Evolutionary conservation across 2,113 vertebrate species (phyloP), one percentile per base, ranked within the genome.

Genomic region (Cynoglossus semilaevis): DNA sequence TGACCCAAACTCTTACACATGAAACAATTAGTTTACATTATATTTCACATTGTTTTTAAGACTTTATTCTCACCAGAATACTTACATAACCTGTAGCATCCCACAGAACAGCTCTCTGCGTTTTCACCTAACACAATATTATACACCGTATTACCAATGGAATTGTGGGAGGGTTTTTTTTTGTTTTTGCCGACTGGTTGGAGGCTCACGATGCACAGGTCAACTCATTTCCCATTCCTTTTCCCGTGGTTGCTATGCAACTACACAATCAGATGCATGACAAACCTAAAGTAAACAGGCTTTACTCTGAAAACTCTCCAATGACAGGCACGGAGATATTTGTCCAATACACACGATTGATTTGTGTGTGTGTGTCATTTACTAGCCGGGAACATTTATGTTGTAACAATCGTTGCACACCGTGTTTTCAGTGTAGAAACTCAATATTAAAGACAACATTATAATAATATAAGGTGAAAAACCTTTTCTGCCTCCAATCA

Each of bases 201-300:
- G 42, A 64, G 70, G 38, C 70, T 70, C 53, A 46, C 16, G 22
- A 52, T 49, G 43, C 63, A 56, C 55, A n/a, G 80, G 75, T 82
- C 83, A 78, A 62, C 66, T 74, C 17, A 15, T 63, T 71, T 63
- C 65, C 57, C 17, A 49, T 72, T 69, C 49, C 43, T 46, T 58
- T 76, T 54, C 37, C 29, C 72, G 38, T 15, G 42, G 80, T 85
- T 85, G 83, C 83, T 79, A 85, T 72, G 83, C 83, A 85, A 85
- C 83, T 2, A 63, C 63, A 70, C 16, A 19, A 66, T 70, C 7
- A 5, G 54, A 15, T 41, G 51, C 51, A 53, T 36, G 53, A 64
- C 63, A 29, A 66, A 65, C 54, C 58, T 61, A 58, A 62, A 81
- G 75, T 75, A 79, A 81, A 81, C 70, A 72, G 43, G 61, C 58